phyloP scores from a whole-genome alignment of 2,888 invertebrate genomes.

The Lasioglossum oenotherae region DNA sequence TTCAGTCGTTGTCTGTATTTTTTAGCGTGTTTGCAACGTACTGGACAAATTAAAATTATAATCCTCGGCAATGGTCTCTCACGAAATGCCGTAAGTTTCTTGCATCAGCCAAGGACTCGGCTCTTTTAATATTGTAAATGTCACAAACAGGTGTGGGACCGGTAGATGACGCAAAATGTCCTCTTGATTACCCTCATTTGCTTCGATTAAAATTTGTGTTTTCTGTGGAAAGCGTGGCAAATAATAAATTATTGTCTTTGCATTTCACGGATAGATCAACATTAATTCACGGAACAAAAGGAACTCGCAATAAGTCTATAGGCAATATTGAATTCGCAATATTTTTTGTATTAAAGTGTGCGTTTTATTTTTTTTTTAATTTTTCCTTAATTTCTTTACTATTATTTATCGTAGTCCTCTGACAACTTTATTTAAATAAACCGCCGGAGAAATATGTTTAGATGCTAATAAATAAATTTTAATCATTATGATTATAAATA shows the following conservation, averaged over 20 bases:
- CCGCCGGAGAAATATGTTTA: not conserved
- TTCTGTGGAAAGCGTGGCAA: not conserved
- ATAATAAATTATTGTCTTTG: not conserved
- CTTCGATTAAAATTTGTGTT: conserved; percentile 58
- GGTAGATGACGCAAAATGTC: conserved; percentile 82
- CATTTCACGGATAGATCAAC: not conserved
- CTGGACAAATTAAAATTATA: conserved; percentile 50
- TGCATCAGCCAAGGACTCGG: conserved; percentile 83
- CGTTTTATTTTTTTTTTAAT: not conserved
- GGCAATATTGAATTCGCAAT: not conserved
- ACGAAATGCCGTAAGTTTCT: conserved; percentile 79
- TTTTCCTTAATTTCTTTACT: not conserved
- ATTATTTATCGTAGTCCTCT: not conserved
- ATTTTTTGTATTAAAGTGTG: not conserved
- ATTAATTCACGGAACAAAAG: not conserved
- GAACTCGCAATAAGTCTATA: not conserved
- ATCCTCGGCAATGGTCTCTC: conserved; percentile 70
- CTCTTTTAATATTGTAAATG: conserved; percentile 76
- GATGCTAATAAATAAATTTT: too few species aligned
- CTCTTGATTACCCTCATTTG: conserved; percentile 72
- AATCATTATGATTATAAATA: not conserved
- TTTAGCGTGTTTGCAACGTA: conserved; percentile 16
- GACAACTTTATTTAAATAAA: not conserved
- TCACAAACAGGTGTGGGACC: conserved; percentile 80
- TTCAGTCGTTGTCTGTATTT: not conserved